A percentile compares a stretch with the other conserved stretches of the same genome.
Conservation (phyloP, 2,888 invertebrate genomes). For the Parascotia fuliginaria region DNA sequence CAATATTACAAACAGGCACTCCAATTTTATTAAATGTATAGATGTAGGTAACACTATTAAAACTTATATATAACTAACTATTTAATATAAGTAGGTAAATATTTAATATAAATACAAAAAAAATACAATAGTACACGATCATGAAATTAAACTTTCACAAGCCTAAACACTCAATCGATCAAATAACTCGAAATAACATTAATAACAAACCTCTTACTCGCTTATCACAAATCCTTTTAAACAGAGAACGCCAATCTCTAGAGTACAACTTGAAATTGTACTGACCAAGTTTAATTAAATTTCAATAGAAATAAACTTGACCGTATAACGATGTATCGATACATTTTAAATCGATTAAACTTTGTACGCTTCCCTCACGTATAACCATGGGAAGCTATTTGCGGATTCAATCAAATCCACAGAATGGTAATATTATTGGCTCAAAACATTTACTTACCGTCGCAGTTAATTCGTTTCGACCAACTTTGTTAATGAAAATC, state of each 20-base stretch:
- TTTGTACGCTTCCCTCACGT: slow-evolving; percentile 44
- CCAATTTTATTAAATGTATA: no score
- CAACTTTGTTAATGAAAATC: slow-evolving; percentile 47
- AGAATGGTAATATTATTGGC: slow-evolving; percentile 74
- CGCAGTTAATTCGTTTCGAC: slow-evolving; percentile 44
- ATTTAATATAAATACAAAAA: no score
- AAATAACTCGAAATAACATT: no score
- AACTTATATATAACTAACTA: no score
- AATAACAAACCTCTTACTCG: no score
- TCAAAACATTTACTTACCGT: slow-evolving; percentile 61
- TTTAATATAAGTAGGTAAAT: no score
- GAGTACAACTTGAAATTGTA: neutral
- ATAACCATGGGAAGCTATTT: slow-evolving; percentile 79
- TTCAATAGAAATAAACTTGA: neutral
- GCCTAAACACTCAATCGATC: no score
- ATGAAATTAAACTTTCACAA: no score
- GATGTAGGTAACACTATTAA: no score
- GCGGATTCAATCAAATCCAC: slow-evolving; percentile 82
- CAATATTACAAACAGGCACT: no score
- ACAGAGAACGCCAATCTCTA: neutral
- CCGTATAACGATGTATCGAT: slow-evolving; percentile 28
- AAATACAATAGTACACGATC: no score
- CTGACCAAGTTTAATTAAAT: slow-evolving; percentile 1
- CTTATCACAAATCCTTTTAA: neutral
- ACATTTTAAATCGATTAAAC: slow-evolving; percentile 35